These are phyloP conservation scores for Tarsius wallacei DNA, from an alignment of 2,797 vertebrate species.

Conservation along the genomic window DNA sequence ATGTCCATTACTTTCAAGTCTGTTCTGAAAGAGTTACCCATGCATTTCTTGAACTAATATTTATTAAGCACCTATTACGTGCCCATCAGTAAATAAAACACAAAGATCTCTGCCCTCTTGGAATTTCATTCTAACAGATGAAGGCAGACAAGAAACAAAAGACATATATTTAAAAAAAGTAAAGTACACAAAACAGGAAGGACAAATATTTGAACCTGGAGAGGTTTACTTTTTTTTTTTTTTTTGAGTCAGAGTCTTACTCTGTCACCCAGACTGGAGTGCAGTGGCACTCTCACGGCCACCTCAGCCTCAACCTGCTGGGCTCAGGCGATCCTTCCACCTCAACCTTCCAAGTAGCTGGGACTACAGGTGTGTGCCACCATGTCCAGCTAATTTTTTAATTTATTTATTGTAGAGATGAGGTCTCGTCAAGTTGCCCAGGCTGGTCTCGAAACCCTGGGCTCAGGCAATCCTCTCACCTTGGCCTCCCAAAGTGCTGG, in stretches of 20 bases:
- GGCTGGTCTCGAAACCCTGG: background rate
- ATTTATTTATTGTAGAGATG: no score
- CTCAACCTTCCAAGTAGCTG: no score
- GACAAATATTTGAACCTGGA: no score
- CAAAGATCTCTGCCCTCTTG: background rate
- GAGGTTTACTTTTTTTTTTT: background rate
- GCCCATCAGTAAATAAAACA: background rate
- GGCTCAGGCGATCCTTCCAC: no score
- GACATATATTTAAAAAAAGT: background rate
- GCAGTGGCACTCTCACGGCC: no score
- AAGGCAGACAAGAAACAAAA: background rate
- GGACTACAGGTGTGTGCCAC: no score
- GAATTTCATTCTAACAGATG: background rate
- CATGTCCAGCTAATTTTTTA: no score
- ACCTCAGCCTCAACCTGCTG: no score
- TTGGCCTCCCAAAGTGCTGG: background rate
- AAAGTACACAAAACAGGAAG: no score
- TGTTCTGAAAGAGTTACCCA: background rate
- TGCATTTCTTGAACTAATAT: background rate
- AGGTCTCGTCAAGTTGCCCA: background rate
- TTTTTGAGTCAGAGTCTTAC: no score
- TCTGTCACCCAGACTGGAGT: no score
- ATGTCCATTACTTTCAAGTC: slow-evolving; percentile 7
- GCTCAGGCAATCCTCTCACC: background rate
- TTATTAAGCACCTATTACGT: background rate